phyloP scores from a whole-genome alignment of 2,888 invertebrate genomes.

The Exephanes ischioxanthus region DNA sequence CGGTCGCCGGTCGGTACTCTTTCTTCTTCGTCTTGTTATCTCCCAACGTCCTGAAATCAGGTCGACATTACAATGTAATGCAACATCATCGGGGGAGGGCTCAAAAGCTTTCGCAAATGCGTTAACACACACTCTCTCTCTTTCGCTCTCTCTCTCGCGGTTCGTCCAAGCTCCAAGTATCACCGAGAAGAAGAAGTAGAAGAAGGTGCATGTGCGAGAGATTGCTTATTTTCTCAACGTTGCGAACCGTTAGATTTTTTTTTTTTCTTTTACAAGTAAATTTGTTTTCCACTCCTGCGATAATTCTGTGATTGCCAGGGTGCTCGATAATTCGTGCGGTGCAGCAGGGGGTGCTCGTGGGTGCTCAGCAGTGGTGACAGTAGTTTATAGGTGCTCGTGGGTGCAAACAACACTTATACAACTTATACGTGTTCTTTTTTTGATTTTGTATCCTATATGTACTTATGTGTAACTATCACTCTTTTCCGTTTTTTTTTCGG shows the following conservation, averaged over 20 bases:
- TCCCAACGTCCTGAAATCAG: conserved; percentile 33
- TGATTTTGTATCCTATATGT: conserved; percentile 26
- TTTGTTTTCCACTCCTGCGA: conserved; percentile 51
- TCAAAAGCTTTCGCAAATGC: conserved; percentile 6
- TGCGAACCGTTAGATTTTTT: conserved; percentile 20
- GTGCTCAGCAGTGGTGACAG: conserved; percentile 57
- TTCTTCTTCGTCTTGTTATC: conserved; percentile 29
- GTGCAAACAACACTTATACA: conserved; percentile 65
- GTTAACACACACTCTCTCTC: no score
- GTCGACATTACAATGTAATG: conserved; percentile 40
- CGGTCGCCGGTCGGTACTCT: neutral
- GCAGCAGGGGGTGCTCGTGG: conserved; percentile 50
- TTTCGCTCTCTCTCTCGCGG: neutral
- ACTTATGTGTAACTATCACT: conserved; percentile 26
- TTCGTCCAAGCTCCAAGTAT: conserved; percentile 18
- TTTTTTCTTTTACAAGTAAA: neutral
- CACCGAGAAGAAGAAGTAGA: conserved; percentile 34
- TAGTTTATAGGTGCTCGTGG: conserved; percentile 62
- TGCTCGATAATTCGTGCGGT: conserved; percentile 53
- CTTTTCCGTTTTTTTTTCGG: conserved; percentile 22
- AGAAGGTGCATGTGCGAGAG: conserved; percentile 40
- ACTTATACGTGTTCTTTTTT: conserved; percentile 50
- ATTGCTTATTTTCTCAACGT: conserved; percentile 7
- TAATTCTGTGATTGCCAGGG: conserved; percentile 58
- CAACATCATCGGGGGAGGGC: conserved; percentile 7